phyloP scores from a whole-genome alignment of 2,797 vertebrate genomes.

The Potorous gilbertii region DNA sequence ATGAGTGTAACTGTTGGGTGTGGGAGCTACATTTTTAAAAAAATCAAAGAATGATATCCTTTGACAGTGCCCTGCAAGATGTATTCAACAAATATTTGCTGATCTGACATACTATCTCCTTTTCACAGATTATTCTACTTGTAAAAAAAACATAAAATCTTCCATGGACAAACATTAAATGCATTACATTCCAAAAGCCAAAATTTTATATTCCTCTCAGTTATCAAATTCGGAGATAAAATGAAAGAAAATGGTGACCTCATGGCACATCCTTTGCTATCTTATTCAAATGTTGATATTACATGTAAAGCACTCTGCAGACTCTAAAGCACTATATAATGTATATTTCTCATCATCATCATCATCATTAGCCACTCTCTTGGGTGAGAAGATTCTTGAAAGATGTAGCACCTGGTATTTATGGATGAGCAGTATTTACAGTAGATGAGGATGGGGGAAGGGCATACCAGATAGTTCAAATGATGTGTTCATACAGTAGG shows the following conservation, averaged over 20 bases:
- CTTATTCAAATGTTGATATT: not conserved
- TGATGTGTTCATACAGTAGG: not conserved
- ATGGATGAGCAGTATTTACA: not conserved
- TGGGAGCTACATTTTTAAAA: not conserved
- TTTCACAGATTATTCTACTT: not conserved
- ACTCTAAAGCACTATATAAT: not conserved
- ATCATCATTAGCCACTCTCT: not conserved
- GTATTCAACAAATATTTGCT: not conserved
- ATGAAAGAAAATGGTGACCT: not conserved
- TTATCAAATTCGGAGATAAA: not conserved
- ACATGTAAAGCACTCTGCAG: not conserved
- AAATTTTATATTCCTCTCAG: not conserved
- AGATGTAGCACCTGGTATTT: not conserved
- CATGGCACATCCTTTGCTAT: not conserved
- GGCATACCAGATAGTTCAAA: not conserved
- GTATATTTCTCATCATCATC: not conserved
- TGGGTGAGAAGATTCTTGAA: not conserved
- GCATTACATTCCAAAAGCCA: not conserved
- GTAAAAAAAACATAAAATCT: not conserved
- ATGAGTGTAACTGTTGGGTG: conserved; percentile 2
- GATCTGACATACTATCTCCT: not conserved
- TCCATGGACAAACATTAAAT: not conserved
- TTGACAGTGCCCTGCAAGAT: not conserved
- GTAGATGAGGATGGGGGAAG: not conserved
- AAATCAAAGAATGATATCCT: not conserved